A percentile compares a stretch with the other conserved stretches of the same genome.
These are phyloP conservation scores for Periophthalmodon schlosseri DNA, from an alignment of 2,113 vertebrate species.

Conservation along the genomic window DNA sequence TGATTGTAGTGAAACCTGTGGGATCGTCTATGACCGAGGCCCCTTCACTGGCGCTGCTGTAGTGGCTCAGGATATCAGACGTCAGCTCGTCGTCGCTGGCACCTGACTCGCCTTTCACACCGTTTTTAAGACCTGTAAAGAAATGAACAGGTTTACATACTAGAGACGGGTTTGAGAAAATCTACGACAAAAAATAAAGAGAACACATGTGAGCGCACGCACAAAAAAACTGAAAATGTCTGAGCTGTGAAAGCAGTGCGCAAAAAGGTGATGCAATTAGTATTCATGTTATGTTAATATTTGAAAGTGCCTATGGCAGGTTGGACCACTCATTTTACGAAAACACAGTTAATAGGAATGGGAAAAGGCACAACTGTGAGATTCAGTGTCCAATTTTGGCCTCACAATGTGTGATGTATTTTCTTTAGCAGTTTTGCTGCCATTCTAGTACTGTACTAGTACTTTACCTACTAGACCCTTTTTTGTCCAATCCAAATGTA, in stretches of 20 bases:
- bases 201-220: not conserved
- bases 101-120: constrained; percentile 80
- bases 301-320: no score
- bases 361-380: no score
- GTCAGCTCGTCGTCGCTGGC: constrained; percentile 90
- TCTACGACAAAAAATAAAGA: not conserved
- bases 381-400: no score
- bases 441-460: no score
- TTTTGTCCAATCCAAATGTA: no score
- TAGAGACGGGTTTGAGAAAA: not conserved
- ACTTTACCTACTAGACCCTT: no score
- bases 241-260: not conserved
- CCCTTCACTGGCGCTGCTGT: constrained; percentile 88
- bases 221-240: not conserved
- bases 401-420: no score
- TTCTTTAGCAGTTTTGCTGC: no score
- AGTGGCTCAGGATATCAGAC: constrained; percentile 88
- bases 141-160: not conserved
- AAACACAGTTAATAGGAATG: no score
- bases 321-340: no score
- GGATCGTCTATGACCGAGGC: constrained; percentile 83
- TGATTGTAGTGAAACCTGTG: constrained; percentile 67
- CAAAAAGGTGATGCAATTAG: not conserved
- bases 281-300: not conserved
- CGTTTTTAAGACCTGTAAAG: constrained; percentile 74